phyloP scores from a whole-genome alignment of 2,797 vertebrate genomes.

The Sylvia borin region DNA sequence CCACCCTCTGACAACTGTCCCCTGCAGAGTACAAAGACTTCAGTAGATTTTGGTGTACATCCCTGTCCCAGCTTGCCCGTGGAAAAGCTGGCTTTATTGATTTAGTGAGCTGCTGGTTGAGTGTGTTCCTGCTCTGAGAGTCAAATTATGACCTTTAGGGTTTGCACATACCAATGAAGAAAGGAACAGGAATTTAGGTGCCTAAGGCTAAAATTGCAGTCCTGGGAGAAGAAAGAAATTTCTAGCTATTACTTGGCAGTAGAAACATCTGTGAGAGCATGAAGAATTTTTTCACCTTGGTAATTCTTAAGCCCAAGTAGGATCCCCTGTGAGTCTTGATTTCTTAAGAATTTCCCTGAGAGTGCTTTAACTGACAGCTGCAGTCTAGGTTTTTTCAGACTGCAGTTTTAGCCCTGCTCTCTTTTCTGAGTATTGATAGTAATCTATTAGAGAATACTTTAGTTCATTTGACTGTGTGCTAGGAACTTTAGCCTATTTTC shows the following conservation, averaged over 20 bases:
- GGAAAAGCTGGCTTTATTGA: background rate
- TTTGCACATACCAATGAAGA: background rate
- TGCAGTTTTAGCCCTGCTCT: background rate
- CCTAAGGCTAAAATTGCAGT: background rate
- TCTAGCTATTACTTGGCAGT: background rate
- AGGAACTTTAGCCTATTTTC: background rate
- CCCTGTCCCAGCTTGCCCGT: background rate
- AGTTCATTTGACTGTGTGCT: background rate
- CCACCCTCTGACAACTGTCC: background rate
- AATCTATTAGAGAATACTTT: background rate
- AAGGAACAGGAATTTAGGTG: background rate
- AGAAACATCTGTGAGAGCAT: background rate
- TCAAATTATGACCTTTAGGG: background rate
- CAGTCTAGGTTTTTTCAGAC: background rate
- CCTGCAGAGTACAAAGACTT: background rate
- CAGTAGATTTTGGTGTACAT: background rate
- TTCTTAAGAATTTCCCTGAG: background rate
- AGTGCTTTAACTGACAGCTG: background rate
- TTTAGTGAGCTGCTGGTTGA: background rate
- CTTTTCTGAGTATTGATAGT: background rate
- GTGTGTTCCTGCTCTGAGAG: background rate
- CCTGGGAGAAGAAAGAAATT: background rate
- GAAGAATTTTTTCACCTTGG: background rate
- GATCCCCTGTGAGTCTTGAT: background rate
- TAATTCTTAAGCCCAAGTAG: background rate